Conservation (phyloP, 1,140 invertebrate species). For the Lethocerus indicus region DNA sequence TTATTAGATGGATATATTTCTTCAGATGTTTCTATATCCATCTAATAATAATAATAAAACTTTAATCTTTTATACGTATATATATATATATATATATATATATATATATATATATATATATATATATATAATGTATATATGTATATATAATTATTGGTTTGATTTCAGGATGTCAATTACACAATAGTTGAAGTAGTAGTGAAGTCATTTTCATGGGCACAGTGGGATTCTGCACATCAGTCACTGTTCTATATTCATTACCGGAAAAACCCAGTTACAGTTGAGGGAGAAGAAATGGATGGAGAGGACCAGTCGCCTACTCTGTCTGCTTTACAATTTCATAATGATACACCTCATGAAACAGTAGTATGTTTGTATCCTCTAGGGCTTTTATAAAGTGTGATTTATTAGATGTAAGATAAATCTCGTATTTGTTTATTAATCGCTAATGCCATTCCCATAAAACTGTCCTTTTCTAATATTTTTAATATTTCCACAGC, state of each 20-base stretch:
- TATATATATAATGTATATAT: constrained; percentile 21
- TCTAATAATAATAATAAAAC: not conserved
- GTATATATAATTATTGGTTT: constrained; percentile 18
- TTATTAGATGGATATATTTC: too few species aligned
- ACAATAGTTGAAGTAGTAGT: constrained; percentile 35
- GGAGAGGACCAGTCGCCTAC: constrained; percentile 30
- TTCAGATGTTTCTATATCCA: not conserved
- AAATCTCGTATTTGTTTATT: not conserved
- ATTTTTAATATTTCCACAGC: constrained; percentile 26
- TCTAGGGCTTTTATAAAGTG: not conserved
- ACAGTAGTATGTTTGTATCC: constrained; percentile 49
- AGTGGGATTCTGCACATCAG: constrained; percentile 60
- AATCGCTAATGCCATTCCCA: not conserved
- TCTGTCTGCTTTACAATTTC: constrained; percentile 64
- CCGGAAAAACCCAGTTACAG: constrained; percentile 41
- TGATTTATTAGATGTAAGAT: not conserved
- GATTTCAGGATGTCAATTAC: constrained; percentile 25
- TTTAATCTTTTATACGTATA: not conserved
- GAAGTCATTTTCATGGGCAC: constrained; percentile 59
- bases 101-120: constrained; percentile 19
- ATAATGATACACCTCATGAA: constrained; percentile 65
- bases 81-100: constrained; percentile 9
- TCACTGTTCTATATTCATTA: constrained; percentile 66
- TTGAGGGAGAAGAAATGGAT: constrained; percentile 37
- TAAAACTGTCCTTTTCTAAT: not conserved